Percentiles rank a stretch among this genome's conserved stretches.
Conservation (phyloP, 2,113 vertebrate genomes). For the Hymenochirus boettgeri region DNA sequence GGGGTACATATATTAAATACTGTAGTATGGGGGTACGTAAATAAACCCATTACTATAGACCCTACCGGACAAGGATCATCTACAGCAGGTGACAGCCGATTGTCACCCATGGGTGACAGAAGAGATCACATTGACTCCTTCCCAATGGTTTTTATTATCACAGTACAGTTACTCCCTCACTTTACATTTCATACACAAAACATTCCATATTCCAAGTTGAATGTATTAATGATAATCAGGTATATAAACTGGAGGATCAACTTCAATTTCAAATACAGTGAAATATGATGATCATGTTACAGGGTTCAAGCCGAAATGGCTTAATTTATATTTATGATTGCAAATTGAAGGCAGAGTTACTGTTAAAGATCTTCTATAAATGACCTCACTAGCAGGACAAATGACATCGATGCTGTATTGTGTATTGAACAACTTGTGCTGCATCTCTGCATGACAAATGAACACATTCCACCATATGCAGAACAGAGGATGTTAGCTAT, state of each 20-base stretch:
- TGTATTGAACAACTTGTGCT: not conserved
- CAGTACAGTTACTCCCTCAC: not conserved
- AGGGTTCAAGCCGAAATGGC: not conserved
- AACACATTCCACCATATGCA: not conserved
- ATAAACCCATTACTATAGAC: no score
- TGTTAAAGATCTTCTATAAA: not conserved
- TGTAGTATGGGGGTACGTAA: no score
- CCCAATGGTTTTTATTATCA: not conserved
- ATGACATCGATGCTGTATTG: not conserved
- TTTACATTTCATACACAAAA: not conserved
- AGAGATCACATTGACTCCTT: no score
- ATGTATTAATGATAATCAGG: not conserved
- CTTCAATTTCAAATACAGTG: not conserved
- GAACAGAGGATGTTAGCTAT: not conserved
- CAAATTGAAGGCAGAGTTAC: not conserved
- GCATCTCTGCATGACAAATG: not conserved
- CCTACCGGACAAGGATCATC: no score
- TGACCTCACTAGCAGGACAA: not conserved
- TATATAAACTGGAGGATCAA: not conserved
- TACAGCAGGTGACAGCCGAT: no score
- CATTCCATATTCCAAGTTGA: slow-evolving; percentile 1
- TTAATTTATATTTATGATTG: slow-evolving; percentile 2
- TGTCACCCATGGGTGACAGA: no score
- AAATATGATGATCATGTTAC: not conserved
- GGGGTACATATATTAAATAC: no score